Evolutionary conservation across 1,140 invertebrate genomes (phyloP).

Genomic region (Acromyrmex heyeri): DNA sequence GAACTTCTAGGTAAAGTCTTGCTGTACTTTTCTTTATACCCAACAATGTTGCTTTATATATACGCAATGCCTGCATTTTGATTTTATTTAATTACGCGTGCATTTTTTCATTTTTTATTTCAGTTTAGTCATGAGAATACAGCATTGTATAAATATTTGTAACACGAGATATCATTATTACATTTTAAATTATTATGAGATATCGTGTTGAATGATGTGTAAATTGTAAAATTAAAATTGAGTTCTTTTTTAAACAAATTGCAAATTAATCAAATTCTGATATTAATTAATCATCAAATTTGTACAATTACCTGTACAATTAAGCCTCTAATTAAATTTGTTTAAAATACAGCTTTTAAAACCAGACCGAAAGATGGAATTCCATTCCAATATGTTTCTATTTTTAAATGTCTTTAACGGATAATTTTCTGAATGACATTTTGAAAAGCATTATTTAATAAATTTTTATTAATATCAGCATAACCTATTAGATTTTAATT

Average conservation of each 20-base stretch:
- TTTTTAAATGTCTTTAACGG: not conserved
- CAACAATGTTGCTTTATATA: not conserved
- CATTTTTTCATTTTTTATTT: not conserved
- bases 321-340: slow-evolving; percentile 3
- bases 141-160: not conserved
- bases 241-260: not conserved
- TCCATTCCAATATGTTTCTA: not conserved
- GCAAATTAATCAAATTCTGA: not conserved
- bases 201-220: not conserved
- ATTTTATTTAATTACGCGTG: slow-evolving; percentile 22
- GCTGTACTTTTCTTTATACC: slow-evolving; percentile 15
- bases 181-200: not conserved
- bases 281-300: not conserved
- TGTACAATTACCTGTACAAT: not conserved
- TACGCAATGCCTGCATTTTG: not conserved
- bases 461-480: not conserved
- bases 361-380: not conserved
- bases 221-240: not conserved
- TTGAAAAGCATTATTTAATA: not conserved
- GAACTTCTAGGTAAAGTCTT: slow-evolving; percentile 23
- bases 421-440: not conserved
- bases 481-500: not conserved
- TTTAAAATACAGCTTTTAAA: not conserved
- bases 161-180: not conserved
- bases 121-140: not conserved